These are phyloP conservation scores for Stramonita haemastoma DNA, from an alignment of 2,888 invertebrate genomes.

Conservation along the genomic window DNA sequence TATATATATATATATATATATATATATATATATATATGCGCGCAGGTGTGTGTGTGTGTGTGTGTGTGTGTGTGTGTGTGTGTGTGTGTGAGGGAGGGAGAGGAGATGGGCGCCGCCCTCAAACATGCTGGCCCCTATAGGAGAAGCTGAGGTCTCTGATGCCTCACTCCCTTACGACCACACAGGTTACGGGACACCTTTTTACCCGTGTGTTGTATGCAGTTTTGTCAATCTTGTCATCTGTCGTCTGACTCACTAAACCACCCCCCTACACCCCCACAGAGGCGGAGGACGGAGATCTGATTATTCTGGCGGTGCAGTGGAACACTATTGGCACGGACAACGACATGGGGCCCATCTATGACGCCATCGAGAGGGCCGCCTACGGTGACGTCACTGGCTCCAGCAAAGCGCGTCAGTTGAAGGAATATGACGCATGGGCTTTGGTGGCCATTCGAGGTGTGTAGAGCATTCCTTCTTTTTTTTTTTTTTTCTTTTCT, in stretches of 20 bases:
- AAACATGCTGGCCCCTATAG: no score
- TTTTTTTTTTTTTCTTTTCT: not conserved
- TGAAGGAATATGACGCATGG: slow-evolving; percentile 26
- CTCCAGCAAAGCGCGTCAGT: not conserved
- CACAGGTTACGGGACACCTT: not conserved
- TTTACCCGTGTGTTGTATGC: not conserved
- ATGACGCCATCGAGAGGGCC: slow-evolving; percentile 48
- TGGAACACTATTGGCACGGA: slow-evolving; percentile 2
- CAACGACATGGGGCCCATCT: slow-evolving; percentile 34
- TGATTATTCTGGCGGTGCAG: slow-evolving; percentile 28
- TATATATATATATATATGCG: slow-evolving; percentile 1
- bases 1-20: not conserved
- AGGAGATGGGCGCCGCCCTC: no score
- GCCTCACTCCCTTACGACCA: no score
- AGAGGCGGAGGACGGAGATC: slow-evolving; percentile 12
- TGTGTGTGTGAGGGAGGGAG: no score
- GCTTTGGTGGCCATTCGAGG: slow-evolving; percentile 22
- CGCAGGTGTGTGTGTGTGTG: not conserved
- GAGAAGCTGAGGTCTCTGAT: no score
- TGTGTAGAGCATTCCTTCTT: not conserved
- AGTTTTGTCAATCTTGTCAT: no score
- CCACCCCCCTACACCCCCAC: not conserved
- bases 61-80: not conserved
- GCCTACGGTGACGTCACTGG: slow-evolving; percentile 46
- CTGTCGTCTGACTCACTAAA: no score